Conservation (phyloP, 2,888 invertebrate species). For the Neoscelio sp. region DNA sequence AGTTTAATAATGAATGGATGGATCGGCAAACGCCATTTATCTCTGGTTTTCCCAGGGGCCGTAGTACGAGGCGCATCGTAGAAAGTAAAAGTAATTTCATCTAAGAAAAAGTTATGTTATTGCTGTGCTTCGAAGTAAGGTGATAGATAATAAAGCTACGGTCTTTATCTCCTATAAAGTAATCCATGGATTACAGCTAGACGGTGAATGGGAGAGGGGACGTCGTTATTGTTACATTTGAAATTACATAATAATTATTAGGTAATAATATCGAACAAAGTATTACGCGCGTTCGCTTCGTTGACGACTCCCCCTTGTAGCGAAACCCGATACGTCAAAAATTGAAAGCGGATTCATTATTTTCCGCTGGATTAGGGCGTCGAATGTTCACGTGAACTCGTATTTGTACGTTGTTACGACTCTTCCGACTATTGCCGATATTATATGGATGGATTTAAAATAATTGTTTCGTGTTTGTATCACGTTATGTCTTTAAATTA, state of each 20-base stretch:
- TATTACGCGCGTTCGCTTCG: neutral
- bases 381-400: constrained; percentile 26
- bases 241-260: constrained; percentile 28
- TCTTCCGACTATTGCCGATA: constrained; percentile 2
- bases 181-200: constrained; percentile 25
- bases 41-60: constrained; percentile 20
- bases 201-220: neutral
- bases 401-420: constrained; percentile 26
- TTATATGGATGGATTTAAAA: constrained; percentile 28
- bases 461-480: constrained; percentile 15
- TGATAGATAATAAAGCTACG: constrained; percentile 21
- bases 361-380: constrained; percentile 41
- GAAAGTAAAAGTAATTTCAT: constrained; percentile 50
- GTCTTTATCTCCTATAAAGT: constrained; percentile 32
- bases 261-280: constrained; percentile 1
- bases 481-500: constrained; percentile 3
- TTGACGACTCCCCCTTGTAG: constrained; percentile 11
- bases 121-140: constrained; percentile 8
- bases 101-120: constrained; percentile 37
- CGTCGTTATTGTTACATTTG: neutral
- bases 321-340: constrained; percentile 19
- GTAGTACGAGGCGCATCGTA: constrained; percentile 9
- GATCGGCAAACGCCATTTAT: constrained; percentile 37
- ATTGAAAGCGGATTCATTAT: constrained; percentile 54
- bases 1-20: constrained; percentile 47